Evolutionary conservation across 2,888 invertebrate species (phyloP), one percentile per base, ranked within the genome.

Genomic region (Drosophila multiciliata): DNA sequence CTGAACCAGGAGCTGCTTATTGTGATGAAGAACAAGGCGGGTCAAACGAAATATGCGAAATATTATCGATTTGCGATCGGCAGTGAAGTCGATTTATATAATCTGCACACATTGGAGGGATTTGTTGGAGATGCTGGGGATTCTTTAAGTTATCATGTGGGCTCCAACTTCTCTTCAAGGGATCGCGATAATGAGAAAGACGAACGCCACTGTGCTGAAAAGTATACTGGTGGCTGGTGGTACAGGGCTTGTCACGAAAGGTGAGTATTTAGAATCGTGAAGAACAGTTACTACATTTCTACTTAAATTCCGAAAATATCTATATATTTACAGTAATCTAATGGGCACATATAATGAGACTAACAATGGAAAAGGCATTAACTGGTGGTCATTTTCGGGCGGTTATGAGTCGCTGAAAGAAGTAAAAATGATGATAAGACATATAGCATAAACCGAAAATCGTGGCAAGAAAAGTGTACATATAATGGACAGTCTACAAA

Each of bases 221-320:
- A 95, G 54, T 96, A 96, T 76, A 94, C 94, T 1, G 96, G 96
- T 0, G 96, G 95, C 8, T 96, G 96, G 96, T 96, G 96, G 96
- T 96, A 96, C 89, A 95, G 94, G 79, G 94, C 95, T 61, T 96
- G 96, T 79, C 96, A 96, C 73, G 94, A 94, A 78, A 94, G 94
- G 95, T 94, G 79, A 0, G 65, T 53, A 35, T 52, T 1, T 23
- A 12, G 9, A 17, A 35, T 26, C 1, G 15, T 29, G 6, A 63
- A 9, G 49, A 26, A 17, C 17, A 5, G 26, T 1, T 54, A 23
- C 45, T 1, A 7, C 20, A 40, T 42, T 40, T 33, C 2, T 5
- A 15, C 20, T 17, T 40, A 17, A 48, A 29, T 7, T 2, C 26
- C 1, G 7, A 45, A 20, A 20, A 45, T 45, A 7, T 49, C 5